phyloP scores from a whole-genome alignment of 1,140 invertebrate genomes.

The Daktulosphaira vitifoliae region DNA sequence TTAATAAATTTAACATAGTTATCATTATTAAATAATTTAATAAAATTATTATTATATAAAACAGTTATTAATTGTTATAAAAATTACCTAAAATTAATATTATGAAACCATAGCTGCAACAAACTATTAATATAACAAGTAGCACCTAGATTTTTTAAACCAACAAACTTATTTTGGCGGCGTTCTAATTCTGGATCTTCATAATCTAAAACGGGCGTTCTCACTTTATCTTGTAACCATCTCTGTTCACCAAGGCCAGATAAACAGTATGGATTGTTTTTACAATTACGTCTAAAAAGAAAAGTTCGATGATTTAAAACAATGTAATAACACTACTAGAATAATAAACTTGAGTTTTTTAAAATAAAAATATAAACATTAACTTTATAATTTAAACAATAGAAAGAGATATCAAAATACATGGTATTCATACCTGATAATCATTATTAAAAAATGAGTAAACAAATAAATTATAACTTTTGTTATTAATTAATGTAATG shows the following conservation, averaged over 20 bases:
- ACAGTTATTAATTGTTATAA: no score
- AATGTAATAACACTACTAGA: not conserved
- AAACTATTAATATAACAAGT: conserved; percentile 68
- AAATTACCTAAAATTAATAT: conserved; percentile 54
- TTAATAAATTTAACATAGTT: no score
- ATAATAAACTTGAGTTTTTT: not conserved
- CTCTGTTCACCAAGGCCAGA: conserved; percentile 53
- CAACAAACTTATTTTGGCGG: conserved; percentile 50
- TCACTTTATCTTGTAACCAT: conserved; percentile 44
- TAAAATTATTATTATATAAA: no score
- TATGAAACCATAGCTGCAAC: conserved; percentile 66
- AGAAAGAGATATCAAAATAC: not conserved
- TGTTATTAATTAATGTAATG: no score
- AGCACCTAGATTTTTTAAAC: conserved; percentile 61
- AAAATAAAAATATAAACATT: not conserved
- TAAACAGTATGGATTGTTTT: conserved; percentile 57
- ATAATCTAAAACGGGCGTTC: conserved; percentile 41
- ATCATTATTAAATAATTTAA: no score
- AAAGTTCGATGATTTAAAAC: not conserved
- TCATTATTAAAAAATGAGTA: not conserved
- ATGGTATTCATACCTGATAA: no score
- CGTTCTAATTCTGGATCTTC: conserved; percentile 50
- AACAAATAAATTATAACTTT: not conserved
- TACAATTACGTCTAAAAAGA: conserved; percentile 53
- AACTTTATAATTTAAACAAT: not conserved